These are phyloP conservation scores for Diplogasteroides magnus DNA, from an alignment of 1,140 invertebrate genomes.

Conservation along the genomic window DNA sequence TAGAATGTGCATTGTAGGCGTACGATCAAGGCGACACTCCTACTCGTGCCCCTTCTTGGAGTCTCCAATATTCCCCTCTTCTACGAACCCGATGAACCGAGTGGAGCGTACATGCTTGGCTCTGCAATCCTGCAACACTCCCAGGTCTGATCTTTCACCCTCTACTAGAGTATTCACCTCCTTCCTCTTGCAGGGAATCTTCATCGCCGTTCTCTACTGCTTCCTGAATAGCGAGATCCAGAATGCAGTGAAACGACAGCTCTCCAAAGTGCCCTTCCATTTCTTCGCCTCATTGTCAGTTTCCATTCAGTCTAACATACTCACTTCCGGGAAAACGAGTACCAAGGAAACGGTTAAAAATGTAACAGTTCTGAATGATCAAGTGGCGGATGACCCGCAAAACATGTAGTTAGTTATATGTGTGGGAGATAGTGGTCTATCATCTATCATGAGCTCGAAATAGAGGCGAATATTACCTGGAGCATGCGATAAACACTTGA, in stretches of 20 bases:
- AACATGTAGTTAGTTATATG: no score
- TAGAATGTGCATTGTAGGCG: constrained; percentile 56
- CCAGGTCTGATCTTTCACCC: constrained; percentile 52
- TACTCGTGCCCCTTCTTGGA: constrained; percentile 60
- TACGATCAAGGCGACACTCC: constrained; percentile 60
- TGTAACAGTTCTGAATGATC: no score
- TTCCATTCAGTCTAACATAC: neutral
- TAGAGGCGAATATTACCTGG: no score
- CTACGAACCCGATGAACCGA: constrained; percentile 55
- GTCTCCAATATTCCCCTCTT: constrained; percentile 60
- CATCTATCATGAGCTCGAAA: no score
- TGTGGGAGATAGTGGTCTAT: no score
- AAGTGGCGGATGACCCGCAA: no score
- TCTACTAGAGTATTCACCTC: constrained; percentile 5
- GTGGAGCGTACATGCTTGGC: constrained; percentile 57
- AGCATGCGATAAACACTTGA: neutral
- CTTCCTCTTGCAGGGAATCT: constrained; percentile 57
- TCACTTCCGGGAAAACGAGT: constrained; percentile 3
- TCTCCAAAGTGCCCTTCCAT: constrained; percentile 45
- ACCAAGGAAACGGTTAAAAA: no score
- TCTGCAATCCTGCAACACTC: constrained; percentile 59
- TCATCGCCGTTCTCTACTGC: constrained; percentile 60
- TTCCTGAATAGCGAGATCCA: constrained; percentile 61
- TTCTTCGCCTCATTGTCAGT: constrained; percentile 32
- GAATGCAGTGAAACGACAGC: constrained; percentile 43